A percentile compares a stretch with the other conserved stretches of the same genome.
These are phyloP conservation scores for Apostichopus parvimensis DNA, from an alignment of 35 echinoderm and acorn worm species.

Conservation along the genomic window DNA sequence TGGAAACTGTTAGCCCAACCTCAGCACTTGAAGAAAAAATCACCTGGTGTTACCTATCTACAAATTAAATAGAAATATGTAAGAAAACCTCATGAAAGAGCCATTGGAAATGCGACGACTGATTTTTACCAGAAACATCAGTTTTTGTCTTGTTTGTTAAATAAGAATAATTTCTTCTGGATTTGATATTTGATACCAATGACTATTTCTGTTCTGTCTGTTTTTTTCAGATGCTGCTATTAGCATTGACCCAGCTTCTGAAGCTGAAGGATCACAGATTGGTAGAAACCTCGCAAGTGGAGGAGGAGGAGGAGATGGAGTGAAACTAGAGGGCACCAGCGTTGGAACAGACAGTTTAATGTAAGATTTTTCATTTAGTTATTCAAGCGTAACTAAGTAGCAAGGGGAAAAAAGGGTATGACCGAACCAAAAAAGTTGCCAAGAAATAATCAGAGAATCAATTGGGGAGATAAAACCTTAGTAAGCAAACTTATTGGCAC, in stretches of 20 bases:
- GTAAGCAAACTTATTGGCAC: background rate
- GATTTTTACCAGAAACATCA: too few species aligned
- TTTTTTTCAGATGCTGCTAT: constrained; percentile 7
- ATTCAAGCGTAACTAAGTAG: background rate
- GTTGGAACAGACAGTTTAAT: constrained; percentile 15
- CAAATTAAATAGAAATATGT: too few species aligned
- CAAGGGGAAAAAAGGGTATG: background rate
- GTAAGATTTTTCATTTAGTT: background rate
- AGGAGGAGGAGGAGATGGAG: constrained; percentile 31
- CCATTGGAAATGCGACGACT: too few species aligned
- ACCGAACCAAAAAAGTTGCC: too few species aligned
- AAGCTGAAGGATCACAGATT: constrained; percentile 12
- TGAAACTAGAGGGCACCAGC: background rate
- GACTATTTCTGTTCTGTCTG: background rate
- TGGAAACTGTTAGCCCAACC: too few species aligned
- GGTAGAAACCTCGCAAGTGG: background rate
- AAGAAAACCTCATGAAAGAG: too few species aligned
- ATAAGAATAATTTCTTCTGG: background rate
- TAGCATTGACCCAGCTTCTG: constrained; percentile 22
- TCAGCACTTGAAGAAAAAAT: too few species aligned
- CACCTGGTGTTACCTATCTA: too few species aligned
- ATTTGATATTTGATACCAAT: background rate
- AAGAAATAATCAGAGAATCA: background rate
- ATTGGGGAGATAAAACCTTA: background rate
- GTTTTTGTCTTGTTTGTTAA: too few species aligned